A percentile compares a stretch with the other conserved stretches of the same genome.
These are phyloP conservation scores for Mantis religiosa DNA, from an alignment of 2,888 invertebrate genomes.

Conservation along the genomic window DNA sequence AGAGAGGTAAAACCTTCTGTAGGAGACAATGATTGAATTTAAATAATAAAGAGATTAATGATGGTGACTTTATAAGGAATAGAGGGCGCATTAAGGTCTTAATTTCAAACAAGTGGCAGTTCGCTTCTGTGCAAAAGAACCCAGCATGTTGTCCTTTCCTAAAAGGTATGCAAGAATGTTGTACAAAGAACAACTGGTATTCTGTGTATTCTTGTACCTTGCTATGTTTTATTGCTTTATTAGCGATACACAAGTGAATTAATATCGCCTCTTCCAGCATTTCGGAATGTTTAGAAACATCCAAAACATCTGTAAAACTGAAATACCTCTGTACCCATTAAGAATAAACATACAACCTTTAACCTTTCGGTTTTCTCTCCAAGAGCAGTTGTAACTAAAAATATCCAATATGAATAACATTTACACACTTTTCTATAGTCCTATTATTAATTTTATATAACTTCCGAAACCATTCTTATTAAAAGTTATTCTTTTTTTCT, in stretches of 20 bases:
- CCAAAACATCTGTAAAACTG: too few species aligned
- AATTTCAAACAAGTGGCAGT: neutral
- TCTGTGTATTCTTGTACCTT: neutral
- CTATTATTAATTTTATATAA: too few species aligned
- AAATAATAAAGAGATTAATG: slow-evolving; percentile 10
- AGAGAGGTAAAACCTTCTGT: neutral
- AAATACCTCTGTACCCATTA: too few species aligned
- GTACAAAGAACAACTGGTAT: neutral
- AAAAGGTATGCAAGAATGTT: neutral
- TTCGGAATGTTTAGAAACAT: too few species aligned
- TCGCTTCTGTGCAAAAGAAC: neutral
- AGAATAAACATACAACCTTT: too few species aligned
- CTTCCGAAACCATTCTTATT: too few species aligned
- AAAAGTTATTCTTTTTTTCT: too few species aligned
- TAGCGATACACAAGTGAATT: neutral
- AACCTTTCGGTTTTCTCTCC: too few species aligned
- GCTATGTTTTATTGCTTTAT: neutral
- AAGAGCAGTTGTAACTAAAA: too few species aligned
- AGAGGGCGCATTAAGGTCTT: neutral
- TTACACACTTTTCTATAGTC: too few species aligned
- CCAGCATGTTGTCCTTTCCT: neutral
- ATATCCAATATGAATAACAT: too few species aligned
- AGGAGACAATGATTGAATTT: neutral
- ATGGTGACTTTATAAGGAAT: neutral
- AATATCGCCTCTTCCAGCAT: too few species aligned